Percentiles rank a stretch among this genome's conserved stretches.
Conservation (phyloP, 2,797 vertebrate genomes). For the Sebastes kiyomatsui region DNA sequence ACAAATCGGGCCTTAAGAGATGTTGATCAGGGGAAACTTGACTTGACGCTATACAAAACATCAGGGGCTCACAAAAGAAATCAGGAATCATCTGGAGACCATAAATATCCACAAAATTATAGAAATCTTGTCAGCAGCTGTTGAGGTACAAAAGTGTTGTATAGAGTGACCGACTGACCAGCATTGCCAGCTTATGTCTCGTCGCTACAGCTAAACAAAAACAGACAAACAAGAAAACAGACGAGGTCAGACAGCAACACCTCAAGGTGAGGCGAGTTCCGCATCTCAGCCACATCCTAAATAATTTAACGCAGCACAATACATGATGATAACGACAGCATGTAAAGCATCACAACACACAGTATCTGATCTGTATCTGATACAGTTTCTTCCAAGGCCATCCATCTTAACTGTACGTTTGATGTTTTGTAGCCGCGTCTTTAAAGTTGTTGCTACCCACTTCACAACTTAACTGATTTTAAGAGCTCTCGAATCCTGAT, state of each 20-base stretch:
- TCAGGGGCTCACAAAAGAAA: neutral
- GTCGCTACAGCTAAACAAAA: neutral
- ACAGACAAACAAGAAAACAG: neutral
- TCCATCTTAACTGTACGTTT: neutral
- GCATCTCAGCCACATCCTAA: neutral
- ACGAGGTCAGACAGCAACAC: neutral
- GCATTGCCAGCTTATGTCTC: too few species aligned
- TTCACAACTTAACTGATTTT: neutral
- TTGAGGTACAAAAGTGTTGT: neutral
- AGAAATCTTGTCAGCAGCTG: neutral
- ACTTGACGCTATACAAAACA: neutral
- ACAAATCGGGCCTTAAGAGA: neutral
- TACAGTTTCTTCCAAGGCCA: neutral
- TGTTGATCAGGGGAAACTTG: neutral
- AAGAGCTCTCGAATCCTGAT: slow-evolving; percentile 23
- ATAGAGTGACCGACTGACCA: neutral
- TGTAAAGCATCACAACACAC: neutral
- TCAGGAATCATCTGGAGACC: neutral
- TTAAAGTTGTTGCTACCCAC: slow-evolving; percentile 3
- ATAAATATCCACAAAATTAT: neutral
- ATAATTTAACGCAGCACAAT: neutral
- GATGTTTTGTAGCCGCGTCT: slow-evolving; percentile 1
- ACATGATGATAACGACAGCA: neutral
- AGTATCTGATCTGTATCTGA: neutral
- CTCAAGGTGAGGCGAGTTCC: neutral